Conservation (phyloP, 2,888 invertebrate genomes). For the Melitaea athalia region DNA sequence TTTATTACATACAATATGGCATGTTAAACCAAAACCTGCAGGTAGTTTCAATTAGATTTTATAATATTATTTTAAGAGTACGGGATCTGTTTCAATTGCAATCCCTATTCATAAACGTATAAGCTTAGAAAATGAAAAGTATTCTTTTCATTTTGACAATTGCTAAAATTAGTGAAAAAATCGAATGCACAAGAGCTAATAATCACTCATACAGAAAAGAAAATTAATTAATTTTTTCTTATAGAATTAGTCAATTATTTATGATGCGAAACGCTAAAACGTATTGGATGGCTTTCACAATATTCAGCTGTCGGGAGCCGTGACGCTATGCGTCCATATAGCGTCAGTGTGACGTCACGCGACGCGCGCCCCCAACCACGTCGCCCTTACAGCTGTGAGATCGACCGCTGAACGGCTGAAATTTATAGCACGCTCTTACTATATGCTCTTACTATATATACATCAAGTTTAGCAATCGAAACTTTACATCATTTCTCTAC, state of each 20-base stretch:
- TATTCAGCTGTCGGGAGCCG: slow-evolving; percentile 19
- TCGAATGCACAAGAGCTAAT: background rate
- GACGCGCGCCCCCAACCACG: slow-evolving; percentile 14
- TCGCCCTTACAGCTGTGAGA: slow-evolving; percentile 29
- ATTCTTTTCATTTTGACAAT: too few species aligned
- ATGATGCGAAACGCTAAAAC: background rate
- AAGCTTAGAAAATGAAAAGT: too few species aligned
- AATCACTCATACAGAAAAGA: background rate
- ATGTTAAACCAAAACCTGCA: too few species aligned
- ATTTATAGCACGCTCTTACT: slow-evolving; percentile 3
- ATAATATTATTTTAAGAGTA: too few species aligned
- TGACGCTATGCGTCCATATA: slow-evolving; percentile 19
- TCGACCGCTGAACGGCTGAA: slow-evolving; percentile 20
- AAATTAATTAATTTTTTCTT: background rate
- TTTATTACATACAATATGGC: too few species aligned
- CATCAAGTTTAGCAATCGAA: background rate
- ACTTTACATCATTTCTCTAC: background rate
- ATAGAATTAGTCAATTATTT: background rate
- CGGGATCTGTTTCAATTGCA: too few species aligned
- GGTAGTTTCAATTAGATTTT: too few species aligned
- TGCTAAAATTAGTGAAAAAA: too few species aligned
- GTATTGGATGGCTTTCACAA: slow-evolving; percentile 18
- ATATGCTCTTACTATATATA: too few species aligned
- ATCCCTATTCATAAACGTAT: too few species aligned
- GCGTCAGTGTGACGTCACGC: slow-evolving; percentile 37